Conservation (phyloP, 2,888 invertebrate genomes). For the Eilema sororculum region DNA sequence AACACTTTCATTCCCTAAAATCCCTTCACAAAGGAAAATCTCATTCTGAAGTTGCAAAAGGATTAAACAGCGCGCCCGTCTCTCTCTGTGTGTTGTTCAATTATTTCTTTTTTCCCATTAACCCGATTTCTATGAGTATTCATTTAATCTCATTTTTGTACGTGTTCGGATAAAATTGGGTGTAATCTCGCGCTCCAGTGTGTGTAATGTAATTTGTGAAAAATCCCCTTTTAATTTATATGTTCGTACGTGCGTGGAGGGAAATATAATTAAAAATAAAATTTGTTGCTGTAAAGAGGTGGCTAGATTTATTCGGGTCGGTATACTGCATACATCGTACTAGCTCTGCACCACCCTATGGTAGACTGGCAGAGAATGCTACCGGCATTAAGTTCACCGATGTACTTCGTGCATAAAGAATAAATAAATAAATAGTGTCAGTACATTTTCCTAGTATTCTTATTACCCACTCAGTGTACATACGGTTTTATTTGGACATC, state of each 20-base stretch:
- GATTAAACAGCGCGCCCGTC: conserved; percentile 34
- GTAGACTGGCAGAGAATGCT: too few species aligned
- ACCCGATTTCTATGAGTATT: conserved; percentile 45
- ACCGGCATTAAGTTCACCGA: too few species aligned
- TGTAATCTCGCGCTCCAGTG: conserved; percentile 32
- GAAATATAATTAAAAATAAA: conserved; percentile 27
- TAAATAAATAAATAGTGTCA: too few species aligned
- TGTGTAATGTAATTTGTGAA: conserved; percentile 40
- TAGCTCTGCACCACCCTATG: too few species aligned
- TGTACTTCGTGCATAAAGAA: too few species aligned
- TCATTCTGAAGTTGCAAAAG: conserved; percentile 51
- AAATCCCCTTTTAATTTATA: conserved; percentile 27
- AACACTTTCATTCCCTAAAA: conserved; percentile 47
- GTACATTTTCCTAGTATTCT: too few species aligned
- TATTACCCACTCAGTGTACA: too few species aligned
- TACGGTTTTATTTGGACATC: too few species aligned
- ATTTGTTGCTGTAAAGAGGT: neutral
- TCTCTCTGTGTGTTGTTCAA: conserved; percentile 45
- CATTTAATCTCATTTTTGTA: conserved; percentile 36
- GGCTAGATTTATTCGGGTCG: neutral
- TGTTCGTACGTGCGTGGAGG: conserved; percentile 10
- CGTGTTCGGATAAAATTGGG: conserved; percentile 27
- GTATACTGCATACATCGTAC: too few species aligned
- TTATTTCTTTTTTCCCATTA: conserved; percentile 52
- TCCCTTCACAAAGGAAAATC: conserved; percentile 46